Conservation (phyloP, 2,797 vertebrate species). For the Falco berigora region DNA sequence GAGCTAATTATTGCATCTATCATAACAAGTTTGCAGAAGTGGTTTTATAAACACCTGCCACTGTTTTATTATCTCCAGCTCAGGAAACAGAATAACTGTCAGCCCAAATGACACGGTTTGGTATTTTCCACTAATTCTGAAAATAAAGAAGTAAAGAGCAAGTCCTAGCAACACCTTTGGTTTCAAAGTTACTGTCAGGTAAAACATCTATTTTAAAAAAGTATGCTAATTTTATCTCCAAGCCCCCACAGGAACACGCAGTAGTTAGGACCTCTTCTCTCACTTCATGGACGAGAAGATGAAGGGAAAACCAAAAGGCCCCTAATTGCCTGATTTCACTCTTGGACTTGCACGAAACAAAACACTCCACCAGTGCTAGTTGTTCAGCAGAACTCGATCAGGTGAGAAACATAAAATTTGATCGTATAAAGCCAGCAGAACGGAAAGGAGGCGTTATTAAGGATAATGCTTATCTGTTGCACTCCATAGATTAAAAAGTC, state of each 20-base stretch:
- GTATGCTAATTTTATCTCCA: neutral
- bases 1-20: constrained; percentile 40
- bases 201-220: neutral
- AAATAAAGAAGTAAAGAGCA: neutral
- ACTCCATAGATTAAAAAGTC: neutral
- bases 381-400: neutral
- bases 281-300: neutral
- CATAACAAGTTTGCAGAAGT: neutral
- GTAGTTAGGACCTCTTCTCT: neutral
- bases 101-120: neutral
- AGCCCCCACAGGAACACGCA: accelerated
- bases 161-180: neutral
- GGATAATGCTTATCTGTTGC: neutral
- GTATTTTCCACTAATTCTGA: neutral
- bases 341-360: neutral
- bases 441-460: neutral
- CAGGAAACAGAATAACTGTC: neutral
- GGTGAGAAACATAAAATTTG: neutral
- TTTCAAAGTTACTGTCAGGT: neutral
- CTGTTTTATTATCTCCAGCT: constrained; percentile 2
- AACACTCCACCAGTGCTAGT: neutral
- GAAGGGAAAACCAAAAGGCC: neutral
- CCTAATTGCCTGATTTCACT: neutral
- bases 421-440: neutral
- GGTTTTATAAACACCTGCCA: constrained; percentile 34